Conservation (phyloP, 2,888 invertebrate genomes). For the Holacanthella duospinosa region DNA sequence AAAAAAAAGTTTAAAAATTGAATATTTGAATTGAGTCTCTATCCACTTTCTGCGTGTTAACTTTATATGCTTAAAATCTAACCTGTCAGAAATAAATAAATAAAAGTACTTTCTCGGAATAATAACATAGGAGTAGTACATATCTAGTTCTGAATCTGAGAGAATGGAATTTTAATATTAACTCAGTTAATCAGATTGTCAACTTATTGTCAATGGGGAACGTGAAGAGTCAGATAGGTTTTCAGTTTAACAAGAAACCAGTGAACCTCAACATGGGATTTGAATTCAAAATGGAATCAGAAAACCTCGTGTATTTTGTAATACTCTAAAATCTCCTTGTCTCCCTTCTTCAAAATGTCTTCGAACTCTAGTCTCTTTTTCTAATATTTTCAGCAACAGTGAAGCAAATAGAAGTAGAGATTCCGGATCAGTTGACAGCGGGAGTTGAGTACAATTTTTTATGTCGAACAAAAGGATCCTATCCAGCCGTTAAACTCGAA, state of each 20-base stretch:
- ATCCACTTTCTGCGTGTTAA: too few relatives aligned
- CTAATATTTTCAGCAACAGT: slow-evolving; percentile 28
- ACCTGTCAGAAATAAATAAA: too few relatives aligned
- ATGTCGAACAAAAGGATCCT: slow-evolving; percentile 31
- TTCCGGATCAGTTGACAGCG: slow-evolving; percentile 35
- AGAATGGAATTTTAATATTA: background rate
- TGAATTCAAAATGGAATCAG: too few relatives aligned
- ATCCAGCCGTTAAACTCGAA: slow-evolving; percentile 34
- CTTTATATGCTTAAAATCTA: too few relatives aligned
- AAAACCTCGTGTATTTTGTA: too few relatives aligned
- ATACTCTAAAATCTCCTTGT: background rate
- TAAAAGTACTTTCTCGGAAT: background rate
- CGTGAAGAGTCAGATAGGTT: background rate
- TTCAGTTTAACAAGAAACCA: background rate
- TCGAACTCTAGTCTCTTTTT: too few relatives aligned
- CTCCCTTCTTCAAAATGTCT: background rate
- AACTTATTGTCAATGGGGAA: background rate
- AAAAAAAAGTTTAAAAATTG: too few relatives aligned
- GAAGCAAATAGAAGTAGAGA: slow-evolving; percentile 30
- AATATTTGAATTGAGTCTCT: too few relatives aligned
- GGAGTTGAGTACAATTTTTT: slow-evolving; percentile 27
- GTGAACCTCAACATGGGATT: too few relatives aligned
- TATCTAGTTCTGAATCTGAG: too few relatives aligned
- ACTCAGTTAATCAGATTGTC: background rate
- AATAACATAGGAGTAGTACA: background rate